A percentile compares a stretch with the other conserved stretches of the same genome.
Conservation (phyloP, 2,888 invertebrate genomes). For the Cantharis lateralis region DNA sequence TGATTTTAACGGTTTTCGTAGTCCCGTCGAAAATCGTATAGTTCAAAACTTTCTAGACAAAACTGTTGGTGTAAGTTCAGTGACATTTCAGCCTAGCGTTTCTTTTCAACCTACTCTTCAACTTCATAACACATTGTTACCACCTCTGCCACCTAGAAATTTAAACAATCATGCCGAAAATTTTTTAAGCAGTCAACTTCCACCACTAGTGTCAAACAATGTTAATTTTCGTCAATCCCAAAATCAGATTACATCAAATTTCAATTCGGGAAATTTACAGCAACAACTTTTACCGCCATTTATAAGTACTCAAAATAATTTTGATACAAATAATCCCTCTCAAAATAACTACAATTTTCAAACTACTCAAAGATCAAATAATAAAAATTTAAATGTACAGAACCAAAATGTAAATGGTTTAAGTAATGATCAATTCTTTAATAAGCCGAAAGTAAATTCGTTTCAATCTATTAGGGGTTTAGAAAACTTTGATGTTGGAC, state of each 20-base stretch:
- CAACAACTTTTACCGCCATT: conserved; percentile 45
- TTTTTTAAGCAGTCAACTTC: background rate
- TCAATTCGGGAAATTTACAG: conserved; percentile 32
- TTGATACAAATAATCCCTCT: background rate
- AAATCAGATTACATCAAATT: conserved; percentile 12
- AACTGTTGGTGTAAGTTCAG: conserved; percentile 15
- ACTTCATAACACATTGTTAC: conserved; percentile 19
- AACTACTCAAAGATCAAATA: background rate
- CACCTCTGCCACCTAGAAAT: conserved; percentile 30
- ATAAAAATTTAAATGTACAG: background rate
- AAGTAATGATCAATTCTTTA: background rate
- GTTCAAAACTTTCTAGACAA: background rate
- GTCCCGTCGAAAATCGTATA: background rate
- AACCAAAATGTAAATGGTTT: background rate
- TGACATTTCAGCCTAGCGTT: conserved; percentile 62
- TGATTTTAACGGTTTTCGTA: background rate
- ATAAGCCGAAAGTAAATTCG: conserved; percentile 40
- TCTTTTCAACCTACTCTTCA: conserved; percentile 49
- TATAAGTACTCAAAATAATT: background rate
- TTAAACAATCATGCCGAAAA: conserved; percentile 34
- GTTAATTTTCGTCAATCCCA: background rate
- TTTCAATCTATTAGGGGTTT: conserved; percentile 40
- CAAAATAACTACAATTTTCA: background rate
- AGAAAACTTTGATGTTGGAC: conserved; percentile 15
- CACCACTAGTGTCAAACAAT: background rate